Conservation (phyloP, 2,113 vertebrate species). For the Orycteropus afer region DNA sequence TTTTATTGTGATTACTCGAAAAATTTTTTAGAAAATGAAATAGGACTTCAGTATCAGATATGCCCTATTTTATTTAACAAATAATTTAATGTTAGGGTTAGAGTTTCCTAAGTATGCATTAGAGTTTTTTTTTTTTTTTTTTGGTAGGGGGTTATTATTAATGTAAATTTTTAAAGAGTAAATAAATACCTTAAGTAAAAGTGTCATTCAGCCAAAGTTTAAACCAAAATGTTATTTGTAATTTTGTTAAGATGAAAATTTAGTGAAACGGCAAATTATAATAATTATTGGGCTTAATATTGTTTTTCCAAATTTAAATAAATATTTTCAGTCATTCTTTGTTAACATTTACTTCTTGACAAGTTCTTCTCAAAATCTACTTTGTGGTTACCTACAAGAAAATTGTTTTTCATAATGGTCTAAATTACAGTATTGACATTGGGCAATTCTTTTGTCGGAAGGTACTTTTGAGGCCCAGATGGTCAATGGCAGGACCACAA, state of each 20-base stretch:
- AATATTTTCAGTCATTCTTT: background rate
- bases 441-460: background rate
- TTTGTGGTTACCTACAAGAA: background rate
- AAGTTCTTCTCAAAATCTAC: background rate
- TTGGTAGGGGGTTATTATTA: background rate
- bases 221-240: background rate
- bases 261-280: background rate
- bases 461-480: background rate
- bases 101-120: background rate
- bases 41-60: constrained; percentile 41
- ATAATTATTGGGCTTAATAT: background rate
- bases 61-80: constrained; percentile 65
- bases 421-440: background rate
- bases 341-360: background rate
- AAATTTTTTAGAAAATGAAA: constrained; percentile 74
- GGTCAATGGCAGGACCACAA: background rate
- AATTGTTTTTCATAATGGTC: background rate
- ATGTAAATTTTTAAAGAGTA: background rate
- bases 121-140: background rate
- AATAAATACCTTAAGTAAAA: background rate
- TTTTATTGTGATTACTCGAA: constrained; percentile 77
- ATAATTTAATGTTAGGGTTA: background rate
- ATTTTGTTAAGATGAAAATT: constrained; percentile 20
- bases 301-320: background rate
- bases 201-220: background rate